Evolutionary conservation across 2,888 invertebrate genomes (phyloP).

Genomic region (Mantis religiosa): DNA sequence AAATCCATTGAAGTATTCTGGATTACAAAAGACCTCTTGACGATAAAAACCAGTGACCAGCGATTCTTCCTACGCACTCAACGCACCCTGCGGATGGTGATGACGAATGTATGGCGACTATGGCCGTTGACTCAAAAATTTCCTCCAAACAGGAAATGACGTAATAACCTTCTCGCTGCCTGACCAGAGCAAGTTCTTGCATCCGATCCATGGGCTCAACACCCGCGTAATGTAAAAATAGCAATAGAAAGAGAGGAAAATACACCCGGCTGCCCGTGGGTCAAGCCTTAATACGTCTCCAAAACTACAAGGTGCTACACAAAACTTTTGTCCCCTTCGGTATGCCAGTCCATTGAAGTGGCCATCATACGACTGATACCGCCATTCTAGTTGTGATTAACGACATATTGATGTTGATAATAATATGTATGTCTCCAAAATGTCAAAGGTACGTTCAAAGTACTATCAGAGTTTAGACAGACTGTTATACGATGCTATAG

Average conservation of each 20-base stretch:
- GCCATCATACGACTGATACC: too few relatives aligned
- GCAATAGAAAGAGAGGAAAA: neutral
- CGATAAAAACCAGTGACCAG: neutral
- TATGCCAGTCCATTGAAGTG: too few relatives aligned
- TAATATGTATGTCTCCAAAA: too few relatives aligned
- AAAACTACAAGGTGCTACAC: neutral
- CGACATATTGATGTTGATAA: too few relatives aligned
- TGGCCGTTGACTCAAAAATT: slow-evolving; percentile 14
- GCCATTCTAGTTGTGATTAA: too few relatives aligned
- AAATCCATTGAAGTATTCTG: neutral
- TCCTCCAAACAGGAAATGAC: slow-evolving; percentile 12
- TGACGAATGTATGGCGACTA: neutral
- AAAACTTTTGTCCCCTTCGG: too few relatives aligned
- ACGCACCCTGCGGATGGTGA: neutral
- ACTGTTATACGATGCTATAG: too few relatives aligned
- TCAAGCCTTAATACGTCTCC: neutral
- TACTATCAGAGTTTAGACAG: too few relatives aligned
- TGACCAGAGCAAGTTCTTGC: neutral
- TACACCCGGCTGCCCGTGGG: neutral
- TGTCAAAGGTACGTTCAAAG: too few relatives aligned
- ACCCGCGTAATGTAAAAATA: neutral
- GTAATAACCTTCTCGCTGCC: neutral
- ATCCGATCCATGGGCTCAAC: neutral
- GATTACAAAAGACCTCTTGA: neutral
- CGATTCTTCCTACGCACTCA: neutral